A percentile compares a stretch with the other conserved stretches of the same genome.
Conservation (phyloP, 2,888 invertebrate species). For the Nomada hirtipes region DNA sequence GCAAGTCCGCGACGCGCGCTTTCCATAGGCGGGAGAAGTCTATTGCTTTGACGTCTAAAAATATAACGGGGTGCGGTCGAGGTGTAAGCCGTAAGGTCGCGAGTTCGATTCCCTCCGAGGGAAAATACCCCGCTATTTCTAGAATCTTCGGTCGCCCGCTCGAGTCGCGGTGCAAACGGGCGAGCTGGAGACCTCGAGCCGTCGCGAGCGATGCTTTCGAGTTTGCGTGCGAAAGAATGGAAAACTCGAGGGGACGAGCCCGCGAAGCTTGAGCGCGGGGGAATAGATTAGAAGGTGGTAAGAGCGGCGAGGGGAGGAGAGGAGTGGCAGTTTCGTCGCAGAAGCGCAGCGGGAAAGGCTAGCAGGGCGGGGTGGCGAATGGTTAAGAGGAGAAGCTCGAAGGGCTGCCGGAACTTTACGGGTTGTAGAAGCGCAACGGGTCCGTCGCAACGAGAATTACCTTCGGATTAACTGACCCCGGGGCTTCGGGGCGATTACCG, state of each 20-base stretch:
- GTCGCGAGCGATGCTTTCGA: not conserved
- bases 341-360: not conserved
- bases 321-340: not conserved
- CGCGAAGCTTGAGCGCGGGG: not conserved
- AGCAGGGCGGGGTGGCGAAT: not conserved
- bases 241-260: not conserved
- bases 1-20: not conserved
- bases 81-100: slow-evolving; percentile 78
- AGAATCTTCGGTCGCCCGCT: slow-evolving; percentile 67
- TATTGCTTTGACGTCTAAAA: slow-evolving; percentile 57
- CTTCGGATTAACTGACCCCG: slow-evolving; percentile 78
- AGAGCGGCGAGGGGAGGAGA: not conserved
- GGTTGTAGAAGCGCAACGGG: slow-evolving; percentile 65
- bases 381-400: slow-evolving; percentile 49
- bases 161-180: slow-evolving; percentile 17
- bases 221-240: not conserved
- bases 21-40: not conserved
- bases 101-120: slow-evolving; percentile 81
- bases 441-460: slow-evolving; percentile 80
- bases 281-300: slow-evolving; percentile 22
- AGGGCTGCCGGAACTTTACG: slow-evolving; percentile 55
- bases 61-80: slow-evolving; percentile 68
- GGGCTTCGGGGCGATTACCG: slow-evolving; percentile 82
- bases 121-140: slow-evolving; percentile 81
- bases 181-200: not conserved